These are phyloP conservation scores for Percopsis omiscomaycus DNA, from an alignment of 2,797 vertebrate genomes.

Conservation along the genomic window DNA sequence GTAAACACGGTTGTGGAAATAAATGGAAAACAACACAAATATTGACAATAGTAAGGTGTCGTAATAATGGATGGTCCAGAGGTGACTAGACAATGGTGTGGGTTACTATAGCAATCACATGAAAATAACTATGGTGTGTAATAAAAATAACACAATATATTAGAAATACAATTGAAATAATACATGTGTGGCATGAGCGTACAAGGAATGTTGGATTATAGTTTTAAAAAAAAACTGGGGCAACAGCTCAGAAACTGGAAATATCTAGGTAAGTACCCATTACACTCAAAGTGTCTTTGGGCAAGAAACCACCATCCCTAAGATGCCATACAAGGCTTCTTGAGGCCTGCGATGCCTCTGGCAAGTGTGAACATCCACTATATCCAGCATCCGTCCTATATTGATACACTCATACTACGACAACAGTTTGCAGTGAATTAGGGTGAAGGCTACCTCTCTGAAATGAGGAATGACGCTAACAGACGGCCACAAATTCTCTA, in stretches of 20 bases:
- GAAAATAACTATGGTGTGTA: no score
- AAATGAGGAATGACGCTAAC: slow-evolving; percentile 19
- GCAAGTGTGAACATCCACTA: neutral
- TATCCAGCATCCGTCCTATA: neutral
- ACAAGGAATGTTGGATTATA: no score
- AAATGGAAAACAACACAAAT: no score
- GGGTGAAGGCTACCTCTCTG: slow-evolving; percentile 5
- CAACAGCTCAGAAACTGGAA: neutral
- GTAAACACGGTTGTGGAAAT: no score
- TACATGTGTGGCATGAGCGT: no score
- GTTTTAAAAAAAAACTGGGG: no score
- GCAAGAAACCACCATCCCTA: neutral
- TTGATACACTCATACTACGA: neutral
- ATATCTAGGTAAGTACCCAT: neutral
- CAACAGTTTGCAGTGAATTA: slow-evolving; percentile 1
- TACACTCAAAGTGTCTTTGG: slow-evolving; percentile 1
- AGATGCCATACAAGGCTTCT: neutral
- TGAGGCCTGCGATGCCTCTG: neutral
- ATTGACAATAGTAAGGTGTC: no score
- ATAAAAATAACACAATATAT: no score
- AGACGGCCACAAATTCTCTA: slow-evolving; percentile 47
- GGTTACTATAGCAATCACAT: no score
- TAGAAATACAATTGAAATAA: no score
- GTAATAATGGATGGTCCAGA: no score
- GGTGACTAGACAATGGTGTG: no score